Evolutionary conservation across 1,140 invertebrate genomes (phyloP), one percentile per base, ranked within the genome.

Genomic region (Drosophila sucinea): DNA sequence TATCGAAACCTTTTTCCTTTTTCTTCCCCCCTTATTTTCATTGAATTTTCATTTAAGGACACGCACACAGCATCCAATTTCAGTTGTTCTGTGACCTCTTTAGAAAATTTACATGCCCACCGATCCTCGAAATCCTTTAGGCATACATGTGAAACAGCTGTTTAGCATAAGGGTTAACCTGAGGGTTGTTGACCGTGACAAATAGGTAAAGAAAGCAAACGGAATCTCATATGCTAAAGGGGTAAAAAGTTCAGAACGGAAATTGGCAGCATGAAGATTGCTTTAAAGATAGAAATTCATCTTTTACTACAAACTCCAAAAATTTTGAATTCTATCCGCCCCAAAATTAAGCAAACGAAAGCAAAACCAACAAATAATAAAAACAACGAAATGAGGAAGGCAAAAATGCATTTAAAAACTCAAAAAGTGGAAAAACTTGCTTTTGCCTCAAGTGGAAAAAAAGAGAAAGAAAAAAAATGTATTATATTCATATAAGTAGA

Each of bases 11-110:
- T 29, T 78, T 68, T 71, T 29, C 27, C 38, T 66, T 51, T 25
- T 65, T 4, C 35, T 54, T 58, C 57, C 32, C 58, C 40, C 25
- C 60, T 10, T 25, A 17, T 17, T 55, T 56, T 41, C 11, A 29
- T 25, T 64, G 51, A 27, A 66, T 44, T 54, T 69, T 38, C 51
- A 67, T 68, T 70, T 4, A 27, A 58, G 23, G 83, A 55, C 84
- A 89, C 83, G 72, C 67, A 80, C 84, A 68, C 67, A 80, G 73
- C 84, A 72, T 89, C 83, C 77, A 73, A 62, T 73, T 40, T 35
- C 57, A 47, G 64, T 57, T 58, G 2, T 17, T 8, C 11, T 38
- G 35, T 38, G 35, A 38, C 35, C 35, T 27, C 57, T 63, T 73
- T 84, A 65, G 8, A 51, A 73, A 1, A 68, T 75, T 76, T 51